These are phyloP conservation scores for Leptinotarsa haldemani DNA, from an alignment of 2,888 invertebrate genomes.

Conservation along the genomic window DNA sequence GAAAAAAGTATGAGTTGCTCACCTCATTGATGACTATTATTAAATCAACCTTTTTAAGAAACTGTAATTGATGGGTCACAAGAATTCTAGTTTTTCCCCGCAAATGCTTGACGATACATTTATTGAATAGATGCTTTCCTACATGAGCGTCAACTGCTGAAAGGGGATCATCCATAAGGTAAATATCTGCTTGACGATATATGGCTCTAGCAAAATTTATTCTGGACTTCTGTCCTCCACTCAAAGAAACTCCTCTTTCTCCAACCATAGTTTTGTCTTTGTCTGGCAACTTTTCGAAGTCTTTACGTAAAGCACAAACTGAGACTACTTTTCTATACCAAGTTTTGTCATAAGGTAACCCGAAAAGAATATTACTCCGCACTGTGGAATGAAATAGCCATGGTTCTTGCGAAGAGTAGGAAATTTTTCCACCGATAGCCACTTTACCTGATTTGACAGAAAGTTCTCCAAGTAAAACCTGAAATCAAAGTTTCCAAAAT, in stretches of 20 bases:
- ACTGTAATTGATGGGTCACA: conserved; percentile 80
- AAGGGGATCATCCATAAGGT: conserved; percentile 83
- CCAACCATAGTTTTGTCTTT: conserved; percentile 71
- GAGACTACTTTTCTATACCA: conserved; percentile 68
- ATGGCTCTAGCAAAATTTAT: conserved; percentile 82
- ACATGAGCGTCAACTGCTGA: conserved; percentile 85
- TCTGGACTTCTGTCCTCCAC: conserved; percentile 85
- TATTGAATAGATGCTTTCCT: conserved; percentile 79
- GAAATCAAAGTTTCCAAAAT: neutral
- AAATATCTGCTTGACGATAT: conserved; percentile 81
- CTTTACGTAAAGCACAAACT: conserved; percentile 73
- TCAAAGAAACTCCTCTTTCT: conserved; percentile 81
- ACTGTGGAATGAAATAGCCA: conserved; percentile 74
- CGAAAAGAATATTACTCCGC: conserved; percentile 78
- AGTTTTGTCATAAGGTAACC: conserved; percentile 66
- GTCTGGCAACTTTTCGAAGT: conserved; percentile 72
- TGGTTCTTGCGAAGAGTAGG: conserved; percentile 76
- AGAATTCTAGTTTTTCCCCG: conserved; percentile 73
- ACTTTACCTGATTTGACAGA: conserved; percentile 67
- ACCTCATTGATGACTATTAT: conserved; percentile 70
- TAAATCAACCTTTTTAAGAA: conserved; percentile 69
- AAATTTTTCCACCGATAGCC: conserved; percentile 67
- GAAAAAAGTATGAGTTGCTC: conserved; percentile 23
- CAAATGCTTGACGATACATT: conserved; percentile 74
- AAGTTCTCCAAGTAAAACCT: conserved; percentile 70